Percentiles rank a stretch among this genome's conserved stretches.
Evolutionary conservation across 2,797 vertebrate species (phyloP).

Genomic region (Lepilemur ruficaudatus): DNA sequence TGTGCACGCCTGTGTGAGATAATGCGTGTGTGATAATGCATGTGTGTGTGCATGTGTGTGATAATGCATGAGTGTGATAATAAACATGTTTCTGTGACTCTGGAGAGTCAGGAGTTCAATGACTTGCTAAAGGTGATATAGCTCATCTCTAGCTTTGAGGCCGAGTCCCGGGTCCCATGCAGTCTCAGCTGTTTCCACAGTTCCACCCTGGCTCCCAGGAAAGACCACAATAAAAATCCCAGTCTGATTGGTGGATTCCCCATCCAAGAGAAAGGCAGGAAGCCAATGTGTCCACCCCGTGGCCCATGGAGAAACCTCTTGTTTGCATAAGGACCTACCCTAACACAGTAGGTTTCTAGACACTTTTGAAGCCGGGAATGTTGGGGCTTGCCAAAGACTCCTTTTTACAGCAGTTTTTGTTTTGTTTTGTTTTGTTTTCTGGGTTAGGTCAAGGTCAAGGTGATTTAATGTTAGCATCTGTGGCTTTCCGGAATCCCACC

Average conservation of each 20-base stretch:
- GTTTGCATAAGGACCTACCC: neutral
- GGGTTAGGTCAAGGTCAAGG: constrained; percentile 30
- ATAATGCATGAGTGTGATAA: neutral
- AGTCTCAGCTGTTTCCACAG: neutral
- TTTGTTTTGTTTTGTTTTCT: neutral
- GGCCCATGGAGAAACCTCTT: no score
- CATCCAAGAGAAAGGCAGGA: neutral
- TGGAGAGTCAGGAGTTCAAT: neutral
- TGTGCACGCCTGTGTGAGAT: no score
- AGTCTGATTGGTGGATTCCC: neutral
- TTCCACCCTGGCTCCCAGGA: neutral
- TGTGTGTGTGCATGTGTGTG: no score
- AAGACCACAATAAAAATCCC: neutral
- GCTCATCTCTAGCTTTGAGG: neutral
- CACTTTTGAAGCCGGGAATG: neutral
- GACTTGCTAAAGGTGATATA: neutral
- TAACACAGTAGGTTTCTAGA: neutral
- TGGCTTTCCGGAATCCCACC: constrained; percentile 37
- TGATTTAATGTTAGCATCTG: neutral
- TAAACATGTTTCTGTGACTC: neutral
- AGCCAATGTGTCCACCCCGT: neutral
- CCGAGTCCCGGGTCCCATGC: no score
- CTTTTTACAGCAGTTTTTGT: neutral
- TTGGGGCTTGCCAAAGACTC: neutral
- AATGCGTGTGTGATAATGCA: no score